phyloP scores from a whole-genome alignment of 2,797 vertebrate genomes.

The Myotis findleyi region DNA sequence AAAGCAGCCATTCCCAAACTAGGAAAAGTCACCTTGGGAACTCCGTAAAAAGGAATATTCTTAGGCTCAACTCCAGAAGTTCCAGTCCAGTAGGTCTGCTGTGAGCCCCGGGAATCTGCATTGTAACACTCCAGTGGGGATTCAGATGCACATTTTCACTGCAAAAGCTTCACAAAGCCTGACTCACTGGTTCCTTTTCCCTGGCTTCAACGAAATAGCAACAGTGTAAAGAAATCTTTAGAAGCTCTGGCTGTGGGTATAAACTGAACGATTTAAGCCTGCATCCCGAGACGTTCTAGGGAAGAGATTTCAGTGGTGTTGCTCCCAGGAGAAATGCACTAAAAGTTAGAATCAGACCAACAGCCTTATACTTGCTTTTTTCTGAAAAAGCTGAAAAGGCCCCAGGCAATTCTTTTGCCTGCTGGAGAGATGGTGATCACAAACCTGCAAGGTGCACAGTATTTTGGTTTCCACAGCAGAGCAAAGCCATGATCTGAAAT shows the following conservation, averaged over 20 bases:
- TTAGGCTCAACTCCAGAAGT: background rate
- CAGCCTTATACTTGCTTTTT: conserved; percentile 82
- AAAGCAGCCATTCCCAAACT: background rate
- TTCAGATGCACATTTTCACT: no score
- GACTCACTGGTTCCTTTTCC: background rate
- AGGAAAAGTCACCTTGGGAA: background rate
- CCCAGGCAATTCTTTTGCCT: conserved; percentile 81
- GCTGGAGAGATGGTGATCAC: conserved; percentile 79
- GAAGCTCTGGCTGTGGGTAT: background rate
- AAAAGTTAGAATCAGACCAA: conserved; percentile 83
- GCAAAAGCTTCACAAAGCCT: background rate
- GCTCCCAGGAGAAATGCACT: conserved; percentile 81
- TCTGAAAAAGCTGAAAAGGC: conserved; percentile 84
- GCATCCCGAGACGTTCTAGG: conserved; percentile 65
- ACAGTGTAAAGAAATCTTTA: conserved; percentile 35
- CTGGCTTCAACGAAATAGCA: background rate
- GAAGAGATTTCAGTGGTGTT: conserved; percentile 70
- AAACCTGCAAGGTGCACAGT: conserved; percentile 70
- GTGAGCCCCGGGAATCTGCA: background rate
- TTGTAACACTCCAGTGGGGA: background rate
- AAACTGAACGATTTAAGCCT: conserved; percentile 65
- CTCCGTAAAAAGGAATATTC: background rate
- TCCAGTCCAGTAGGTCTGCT: background rate
- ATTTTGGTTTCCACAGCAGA: conserved; percentile 76
- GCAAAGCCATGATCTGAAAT: conserved; percentile 85